These are phyloP conservation scores for Tolmerus cingulatus DNA, from an alignment of 2,888 invertebrate species.

Conservation along the genomic window DNA sequence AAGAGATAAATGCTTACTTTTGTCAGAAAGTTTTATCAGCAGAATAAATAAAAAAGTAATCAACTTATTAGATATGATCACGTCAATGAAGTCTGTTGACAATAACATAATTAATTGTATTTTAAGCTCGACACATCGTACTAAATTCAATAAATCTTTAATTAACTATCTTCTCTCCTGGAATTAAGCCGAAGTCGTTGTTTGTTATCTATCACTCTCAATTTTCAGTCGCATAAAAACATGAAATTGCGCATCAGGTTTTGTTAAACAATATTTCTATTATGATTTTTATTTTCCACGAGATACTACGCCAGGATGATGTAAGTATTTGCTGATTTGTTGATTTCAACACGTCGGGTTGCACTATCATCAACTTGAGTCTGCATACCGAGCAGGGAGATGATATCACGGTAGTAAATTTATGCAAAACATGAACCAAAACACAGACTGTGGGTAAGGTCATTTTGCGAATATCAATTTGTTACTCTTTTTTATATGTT, in stretches of 20 bases:
- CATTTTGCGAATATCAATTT: neutral
- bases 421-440: neutral
- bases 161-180: neutral
- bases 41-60: neutral
- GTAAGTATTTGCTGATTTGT: neutral
- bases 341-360: neutral
- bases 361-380: neutral
- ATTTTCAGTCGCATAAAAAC: neutral
- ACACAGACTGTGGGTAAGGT: neutral
- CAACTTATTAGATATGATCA: neutral
- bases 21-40: neutral
- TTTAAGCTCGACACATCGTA: neutral
- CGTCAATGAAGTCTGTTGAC: neutral
- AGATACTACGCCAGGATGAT: neutral
- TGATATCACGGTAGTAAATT: neutral
- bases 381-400: neutral
- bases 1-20: neutral
- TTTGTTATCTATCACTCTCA: neutral
- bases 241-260: neutral
- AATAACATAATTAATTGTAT: neutral
- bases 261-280: neutral
- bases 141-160: neutral
- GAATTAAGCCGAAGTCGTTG: neutral
- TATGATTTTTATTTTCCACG: neutral
- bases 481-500: neutral